phyloP scores from a whole-genome alignment of 2,888 invertebrate genomes.

The Coleophora flavipennella region DNA sequence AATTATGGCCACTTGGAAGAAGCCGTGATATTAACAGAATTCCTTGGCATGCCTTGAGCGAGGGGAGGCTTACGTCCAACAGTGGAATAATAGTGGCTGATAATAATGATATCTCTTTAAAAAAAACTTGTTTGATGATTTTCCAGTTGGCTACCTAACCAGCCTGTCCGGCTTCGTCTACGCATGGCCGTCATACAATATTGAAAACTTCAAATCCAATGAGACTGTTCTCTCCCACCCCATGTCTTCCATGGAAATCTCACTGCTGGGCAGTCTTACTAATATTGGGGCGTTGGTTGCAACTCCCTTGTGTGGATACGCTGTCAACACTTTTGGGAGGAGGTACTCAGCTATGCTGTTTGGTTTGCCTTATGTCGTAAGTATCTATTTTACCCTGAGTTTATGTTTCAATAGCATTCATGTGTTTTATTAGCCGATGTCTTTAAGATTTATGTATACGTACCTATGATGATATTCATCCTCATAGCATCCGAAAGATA shows the following conservation, averaged over 20 bases:
- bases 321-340: constrained; percentile 38
- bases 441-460: background rate
- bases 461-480: background rate
- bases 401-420: background rate
- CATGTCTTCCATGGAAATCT: constrained; percentile 35
- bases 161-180: constrained; percentile 38
- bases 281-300: constrained; percentile 38
- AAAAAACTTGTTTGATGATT: background rate
- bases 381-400: constrained; percentile 9
- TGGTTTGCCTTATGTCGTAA: constrained; percentile 41
- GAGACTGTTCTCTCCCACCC: constrained; percentile 33
- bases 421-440: background rate
- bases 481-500: too few species aligned
- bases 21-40: too few species aligned
- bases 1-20: too few species aligned
- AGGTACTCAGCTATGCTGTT: constrained; percentile 44
- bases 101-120: background rate
- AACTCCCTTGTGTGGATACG: constrained; percentile 38
- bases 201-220: constrained; percentile 40
- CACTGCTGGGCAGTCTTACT: constrained; percentile 39
- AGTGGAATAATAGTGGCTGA: too few species aligned
- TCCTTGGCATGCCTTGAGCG: too few species aligned
- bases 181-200: constrained; percentile 52
- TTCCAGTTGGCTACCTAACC: constrained; percentile 39
- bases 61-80: too few species aligned